phyloP scores from a whole-genome alignment of 2,888 invertebrate genomes.

The Bellardia bayeri region DNA sequence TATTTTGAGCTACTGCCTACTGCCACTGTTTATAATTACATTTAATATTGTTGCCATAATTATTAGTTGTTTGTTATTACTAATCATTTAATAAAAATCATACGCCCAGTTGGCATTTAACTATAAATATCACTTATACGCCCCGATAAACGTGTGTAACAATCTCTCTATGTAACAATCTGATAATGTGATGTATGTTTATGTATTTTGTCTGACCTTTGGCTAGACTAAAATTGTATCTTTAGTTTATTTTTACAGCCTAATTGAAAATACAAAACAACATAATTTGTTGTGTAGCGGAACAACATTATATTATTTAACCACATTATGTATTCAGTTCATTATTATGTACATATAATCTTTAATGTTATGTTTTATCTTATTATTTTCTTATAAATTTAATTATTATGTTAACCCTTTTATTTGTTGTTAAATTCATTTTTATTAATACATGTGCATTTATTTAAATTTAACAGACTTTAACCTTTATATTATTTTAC shows the following conservation, averaged over 20 bases:
- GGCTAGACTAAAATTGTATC: neutral
- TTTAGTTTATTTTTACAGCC: neutral
- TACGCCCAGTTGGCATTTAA: constrained; percentile 41
- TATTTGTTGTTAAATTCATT: too few species aligned
- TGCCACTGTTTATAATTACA: neutral
- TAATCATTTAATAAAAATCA: constrained; percentile 29
- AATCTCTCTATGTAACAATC: too few species aligned
- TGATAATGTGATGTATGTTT: neutral
- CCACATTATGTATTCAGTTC: too few species aligned
- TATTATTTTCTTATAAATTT: too few species aligned
- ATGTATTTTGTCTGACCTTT: constrained; percentile 13
- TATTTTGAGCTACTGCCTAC: neutral
- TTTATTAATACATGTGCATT: too few species aligned
- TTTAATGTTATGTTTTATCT: too few species aligned
- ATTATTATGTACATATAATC: too few species aligned
- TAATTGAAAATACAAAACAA: neutral
- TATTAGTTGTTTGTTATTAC: neutral
- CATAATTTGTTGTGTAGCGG: too few species aligned
- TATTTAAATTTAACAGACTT: too few species aligned
- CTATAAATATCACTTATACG: constrained; percentile 31
- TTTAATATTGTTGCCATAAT: neutral
- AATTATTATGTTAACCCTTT: too few species aligned
- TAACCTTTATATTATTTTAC: too few species aligned
- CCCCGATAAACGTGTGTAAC: neutral
- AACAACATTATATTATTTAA: too few species aligned